Evolutionary conservation across 2,888 invertebrate genomes (phyloP), one percentile per base, ranked within the genome.

Genomic region (Brassicogethes aeneus): DNA sequence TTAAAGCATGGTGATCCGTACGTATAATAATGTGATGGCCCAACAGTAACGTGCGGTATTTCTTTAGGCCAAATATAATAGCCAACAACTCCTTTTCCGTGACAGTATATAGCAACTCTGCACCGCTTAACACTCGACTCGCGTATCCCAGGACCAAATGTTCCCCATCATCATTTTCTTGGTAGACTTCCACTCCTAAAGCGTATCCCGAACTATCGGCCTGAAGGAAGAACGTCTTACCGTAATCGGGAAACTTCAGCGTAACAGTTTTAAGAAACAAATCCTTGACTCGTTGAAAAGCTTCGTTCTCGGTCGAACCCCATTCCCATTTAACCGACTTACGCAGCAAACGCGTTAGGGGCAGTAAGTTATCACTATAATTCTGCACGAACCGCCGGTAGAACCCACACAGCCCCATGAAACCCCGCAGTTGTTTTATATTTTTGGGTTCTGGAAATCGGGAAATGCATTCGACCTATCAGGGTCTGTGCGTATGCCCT

Each of bases 401-500:
- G 15, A 40, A 46, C 15, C 29, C 31, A 15, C 43, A 43, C 3
- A 43, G 14, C 2, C 46, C 46, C 14, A 44, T 7, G 32, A 44
- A 44, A 2, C 31, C 41, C 2, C 39, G 16, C 3, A 44, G 15
- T 8, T 46, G 39, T 41, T 38, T 46, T 12, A 17, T 12, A 8
- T 3, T 43, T n/a, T 30, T 3, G 3, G 43, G 46, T 10, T 16
- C 33, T 15, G 43, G 46, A 29, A 46, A 46, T 7, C 39, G 14
- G 16, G 16, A 37, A 15, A 45, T 45, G 3, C 44, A 40, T 1
- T 16, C 15, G 0, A 49, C 36, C 30, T 52, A 1, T 40, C 37
- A 0, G 48, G 44, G n/a, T 55, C 52, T 0, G 50, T 48, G 2
- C n/a, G 13, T 3, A 53, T 43, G 1, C 53, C 53, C 2, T 44